Evolutionary conservation across 2,888 invertebrate species (phyloP).

Genomic region (Syrista parreyssii): DNA sequence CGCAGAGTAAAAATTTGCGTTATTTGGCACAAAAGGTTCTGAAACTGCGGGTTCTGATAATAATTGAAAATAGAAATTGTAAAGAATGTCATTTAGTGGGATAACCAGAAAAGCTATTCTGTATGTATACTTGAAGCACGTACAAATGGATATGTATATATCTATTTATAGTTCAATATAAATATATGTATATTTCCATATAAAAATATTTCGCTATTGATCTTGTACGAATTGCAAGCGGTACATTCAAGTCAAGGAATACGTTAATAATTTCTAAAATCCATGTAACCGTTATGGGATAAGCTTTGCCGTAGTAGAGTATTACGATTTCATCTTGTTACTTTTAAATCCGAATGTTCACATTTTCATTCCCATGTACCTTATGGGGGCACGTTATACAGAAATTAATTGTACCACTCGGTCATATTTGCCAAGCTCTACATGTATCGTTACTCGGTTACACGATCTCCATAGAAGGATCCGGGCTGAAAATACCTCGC

Average conservation of each 20-base stretch:
- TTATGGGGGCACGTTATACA: not conserved
- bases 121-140: not conserved
- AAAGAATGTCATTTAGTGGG: not conserved
- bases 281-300: not conserved
- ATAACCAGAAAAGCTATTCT: not conserved
- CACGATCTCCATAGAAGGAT: not conserved
- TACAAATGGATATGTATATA: no score
- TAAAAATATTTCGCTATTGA: not conserved
- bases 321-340: not conserved
- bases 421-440: not conserved
- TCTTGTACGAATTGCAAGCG: not conserved
- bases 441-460: not conserved
- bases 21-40: not conserved
- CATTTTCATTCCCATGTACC: not conserved
- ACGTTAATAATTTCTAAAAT: no score
- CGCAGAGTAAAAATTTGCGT: not conserved
- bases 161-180: no score
- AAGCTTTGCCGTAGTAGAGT: not conserved
- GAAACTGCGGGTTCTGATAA: not conserved
- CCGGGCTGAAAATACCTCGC: not conserved
- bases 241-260: not conserved
- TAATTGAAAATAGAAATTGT: not conserved
- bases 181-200: not conserved
- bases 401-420: not conserved
- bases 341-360: not conserved